phyloP scores from a whole-genome alignment of 2,888 invertebrate genomes.

The Corythucha ciliata region DNA sequence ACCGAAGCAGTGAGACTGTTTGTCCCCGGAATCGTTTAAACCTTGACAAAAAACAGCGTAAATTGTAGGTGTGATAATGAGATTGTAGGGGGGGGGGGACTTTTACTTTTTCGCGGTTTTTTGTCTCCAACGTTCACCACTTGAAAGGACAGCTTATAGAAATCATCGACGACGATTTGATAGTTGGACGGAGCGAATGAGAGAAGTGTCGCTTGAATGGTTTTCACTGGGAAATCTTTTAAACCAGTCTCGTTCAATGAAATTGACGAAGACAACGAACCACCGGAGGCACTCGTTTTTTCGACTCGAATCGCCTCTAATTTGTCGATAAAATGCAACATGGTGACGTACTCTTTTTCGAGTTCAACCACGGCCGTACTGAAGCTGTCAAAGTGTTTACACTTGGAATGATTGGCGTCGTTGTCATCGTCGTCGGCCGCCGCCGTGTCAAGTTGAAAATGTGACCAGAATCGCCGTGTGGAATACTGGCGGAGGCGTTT shows the following conservation, averaged over 20 bases:
- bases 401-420: too few species aligned
- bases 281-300: too few species aligned
- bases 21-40: slow-evolving; percentile 47
- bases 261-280: too few species aligned
- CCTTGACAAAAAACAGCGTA: too few species aligned
- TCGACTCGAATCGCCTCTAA: slow-evolving; percentile 50
- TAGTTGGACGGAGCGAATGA: slow-evolving; percentile 60
- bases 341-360: slow-evolving; percentile 49
- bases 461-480: too few species aligned
- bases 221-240: slow-evolving; percentile 51
- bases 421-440: too few species aligned
- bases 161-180: slow-evolving; percentile 58
- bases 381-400: slow-evolving; percentile 56
- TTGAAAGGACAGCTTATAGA: slow-evolving; percentile 68
- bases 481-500: too few species aligned
- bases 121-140: slow-evolving; percentile 50
- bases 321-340: slow-evolving; percentile 48
- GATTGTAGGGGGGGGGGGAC: background rate
- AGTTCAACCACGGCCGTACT: slow-evolving; percentile 57
- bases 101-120: slow-evolving; percentile 33
- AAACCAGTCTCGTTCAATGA: slow-evolving; percentile 44
- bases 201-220: slow-evolving; percentile 55
- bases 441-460: too few species aligned
- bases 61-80: background rate
- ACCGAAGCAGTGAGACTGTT: slow-evolving; percentile 59